Percentiles rank a stretch among this genome's conserved stretches.
These are phyloP conservation scores for Chrysemys picta DNA, from an alignment of 2,113 vertebrate species.

Conservation along the genomic window DNA sequence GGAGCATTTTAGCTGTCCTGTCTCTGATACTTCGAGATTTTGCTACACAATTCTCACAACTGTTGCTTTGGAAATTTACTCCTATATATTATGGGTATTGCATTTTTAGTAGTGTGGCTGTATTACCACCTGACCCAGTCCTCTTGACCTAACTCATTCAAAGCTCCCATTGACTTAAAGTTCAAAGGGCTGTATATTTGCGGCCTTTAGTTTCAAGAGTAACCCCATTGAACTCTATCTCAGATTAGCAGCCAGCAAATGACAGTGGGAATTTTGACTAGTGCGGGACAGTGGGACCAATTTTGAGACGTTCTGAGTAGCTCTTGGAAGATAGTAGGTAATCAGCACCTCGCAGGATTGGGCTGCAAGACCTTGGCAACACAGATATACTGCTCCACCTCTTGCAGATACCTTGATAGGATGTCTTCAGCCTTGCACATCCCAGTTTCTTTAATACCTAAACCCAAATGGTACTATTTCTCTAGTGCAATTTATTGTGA, in stretches of 20 bases:
- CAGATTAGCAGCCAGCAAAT: not conserved
- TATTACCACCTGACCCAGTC: not conserved
- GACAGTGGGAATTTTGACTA: not conserved
- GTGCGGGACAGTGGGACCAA: rapidly evolving
- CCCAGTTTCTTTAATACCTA: slow-evolving; percentile 5
- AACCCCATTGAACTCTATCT: rapidly evolving
- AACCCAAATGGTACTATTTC: not conserved
- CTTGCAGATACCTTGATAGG: not conserved
- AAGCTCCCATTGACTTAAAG: not conserved
- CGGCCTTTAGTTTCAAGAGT: not conserved
- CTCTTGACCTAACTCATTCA: rapidly evolving
- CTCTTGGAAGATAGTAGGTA: not conserved
- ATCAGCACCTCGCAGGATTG: not conserved
- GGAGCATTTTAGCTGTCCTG: rapidly evolving
- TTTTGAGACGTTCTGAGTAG: not conserved
- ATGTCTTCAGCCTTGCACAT: not conserved
- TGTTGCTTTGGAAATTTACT: not conserved
- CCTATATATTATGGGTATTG: not conserved
- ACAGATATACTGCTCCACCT: not conserved
- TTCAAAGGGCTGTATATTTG: no score
- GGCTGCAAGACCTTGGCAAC: not conserved
- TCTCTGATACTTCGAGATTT: not conserved
- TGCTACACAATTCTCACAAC: no score
- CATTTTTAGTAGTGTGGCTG: not conserved
- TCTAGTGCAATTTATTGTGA: not conserved